phyloP scores from a whole-genome alignment of 2,113 vertebrate genomes.

The Vombatus ursinus region DNA sequence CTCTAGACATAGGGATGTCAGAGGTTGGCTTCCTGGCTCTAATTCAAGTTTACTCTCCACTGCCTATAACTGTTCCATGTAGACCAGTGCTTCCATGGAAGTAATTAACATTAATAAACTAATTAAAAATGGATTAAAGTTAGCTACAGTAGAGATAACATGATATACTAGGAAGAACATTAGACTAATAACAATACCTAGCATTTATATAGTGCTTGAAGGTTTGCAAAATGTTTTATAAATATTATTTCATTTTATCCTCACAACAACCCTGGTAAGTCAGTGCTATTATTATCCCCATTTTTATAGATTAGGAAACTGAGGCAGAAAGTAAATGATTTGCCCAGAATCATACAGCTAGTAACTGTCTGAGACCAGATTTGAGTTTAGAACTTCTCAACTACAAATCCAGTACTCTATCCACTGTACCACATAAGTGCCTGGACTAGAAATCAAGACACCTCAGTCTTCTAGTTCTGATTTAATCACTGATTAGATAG shows the following conservation, averaged over 20 bases:
- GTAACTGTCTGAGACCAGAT: neutral
- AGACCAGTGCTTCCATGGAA: neutral
- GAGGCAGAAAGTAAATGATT: neutral
- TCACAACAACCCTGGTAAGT: neutral
- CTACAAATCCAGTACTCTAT: neutral
- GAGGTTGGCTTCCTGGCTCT: neutral
- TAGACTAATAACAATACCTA: neutral
- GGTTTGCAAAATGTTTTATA: neutral
- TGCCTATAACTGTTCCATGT: neutral
- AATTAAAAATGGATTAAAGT: neutral
- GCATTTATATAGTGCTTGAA: neutral
- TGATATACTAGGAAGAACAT: slow-evolving; percentile 12
- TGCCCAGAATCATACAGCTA: neutral
- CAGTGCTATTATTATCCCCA: neutral
- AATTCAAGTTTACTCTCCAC: neutral
- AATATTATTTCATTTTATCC: neutral
- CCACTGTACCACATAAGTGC: neutral
- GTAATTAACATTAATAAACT: neutral
- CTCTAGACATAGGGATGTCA: no score
- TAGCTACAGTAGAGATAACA: neutral
- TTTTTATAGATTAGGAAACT: neutral
- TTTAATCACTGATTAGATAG: neutral
- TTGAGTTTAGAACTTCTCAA: neutral
- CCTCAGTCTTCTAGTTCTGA: neutral
- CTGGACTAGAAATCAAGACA: neutral